A percentile compares a stretch with the other conserved stretches of the same genome.
phyloP scores from a whole-genome alignment of 2,888 invertebrate species.

The Drosophila longiperda region DNA sequence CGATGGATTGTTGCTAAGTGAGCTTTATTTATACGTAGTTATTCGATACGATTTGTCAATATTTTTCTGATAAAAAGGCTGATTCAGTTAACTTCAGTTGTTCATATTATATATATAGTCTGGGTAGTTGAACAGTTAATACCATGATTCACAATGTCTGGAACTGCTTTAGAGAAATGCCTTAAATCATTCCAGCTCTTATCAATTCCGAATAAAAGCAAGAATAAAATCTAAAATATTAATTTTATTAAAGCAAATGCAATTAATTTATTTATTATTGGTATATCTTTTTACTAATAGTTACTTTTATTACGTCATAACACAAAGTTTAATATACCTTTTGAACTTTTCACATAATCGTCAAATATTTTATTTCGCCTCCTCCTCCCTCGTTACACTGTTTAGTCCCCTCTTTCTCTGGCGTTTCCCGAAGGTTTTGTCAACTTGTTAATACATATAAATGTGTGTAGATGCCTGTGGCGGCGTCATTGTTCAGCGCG shows the following conservation, averaged over 20 bases:
- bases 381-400: background rate
- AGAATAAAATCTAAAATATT: background rate
- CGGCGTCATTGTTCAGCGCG: constrained; percentile 12
- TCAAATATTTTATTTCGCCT: background rate
- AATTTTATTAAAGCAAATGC: background rate
- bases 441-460: constrained; percentile 75
- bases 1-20: background rate
- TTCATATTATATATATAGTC: background rate
- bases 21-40: background rate
- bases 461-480: constrained; percentile 54
- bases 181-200: background rate
- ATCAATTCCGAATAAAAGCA: background rate
- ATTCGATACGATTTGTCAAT: background rate
- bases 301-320: background rate
- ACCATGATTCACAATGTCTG: background rate
- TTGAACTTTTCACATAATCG: constrained; percentile 5
- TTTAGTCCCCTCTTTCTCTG: background rate
- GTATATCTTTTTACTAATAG: background rate
- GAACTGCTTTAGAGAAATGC: background rate
- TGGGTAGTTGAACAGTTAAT: background rate
- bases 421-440: constrained; percentile 37
- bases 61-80: background rate
- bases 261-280: background rate
- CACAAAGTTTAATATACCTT: background rate
- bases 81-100: background rate